Evolutionary conservation across 1,140 invertebrate genomes (phyloP), one percentile per base, ranked within the genome.

Genomic region (Cyclargus thomasi): DNA sequence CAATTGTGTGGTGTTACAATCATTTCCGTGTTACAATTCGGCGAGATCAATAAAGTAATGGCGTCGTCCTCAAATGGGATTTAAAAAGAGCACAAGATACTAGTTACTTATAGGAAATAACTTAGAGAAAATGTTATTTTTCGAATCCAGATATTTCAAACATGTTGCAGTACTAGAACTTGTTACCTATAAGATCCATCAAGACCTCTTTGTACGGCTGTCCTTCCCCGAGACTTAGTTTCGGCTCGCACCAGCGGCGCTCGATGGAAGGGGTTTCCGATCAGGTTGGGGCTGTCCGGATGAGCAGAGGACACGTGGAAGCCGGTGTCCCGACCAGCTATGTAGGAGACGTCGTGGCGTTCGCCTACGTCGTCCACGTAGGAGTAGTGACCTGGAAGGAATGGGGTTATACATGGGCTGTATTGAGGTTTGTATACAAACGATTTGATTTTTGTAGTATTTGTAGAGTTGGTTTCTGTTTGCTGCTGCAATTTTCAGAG

Each of bases 331-430:
- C 94, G 92, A 0, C 94, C 94, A 0, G 95, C 95, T 20, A 94
- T 93, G 83, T 94, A 95, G 6, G 94, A 92, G 0, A 95, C 94
- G 72, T 94, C 94, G 78, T 95, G 94, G 1, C 93, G 84, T 76
- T 95, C 94, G 1, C 95, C 95, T 23, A 94, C 91, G 70, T 95
- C 94, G 73, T 95, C 95, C 17, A 94, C 78, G 74, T 92, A 95
- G 2, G 93, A 92, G 77, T 95, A 95, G 62, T 92, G 91, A n/a
- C 93, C 93, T 91, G 70, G 23, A 67, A 70, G 7, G 20, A 63
- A 71, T 14, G 14, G 2, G 4, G 20, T 62, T 21, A 3, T 8
- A 62, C 23, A 23, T 23, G 1, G 23, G 2, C 23, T 23, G 23
- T 2, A 23, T 23, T 23, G 23, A n/a, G n/a, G n/a, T n/a, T n/a